Base-by-base conservation (phyloP, 2,888 invertebrate species). In the Osmoderma eremita region DNA sequence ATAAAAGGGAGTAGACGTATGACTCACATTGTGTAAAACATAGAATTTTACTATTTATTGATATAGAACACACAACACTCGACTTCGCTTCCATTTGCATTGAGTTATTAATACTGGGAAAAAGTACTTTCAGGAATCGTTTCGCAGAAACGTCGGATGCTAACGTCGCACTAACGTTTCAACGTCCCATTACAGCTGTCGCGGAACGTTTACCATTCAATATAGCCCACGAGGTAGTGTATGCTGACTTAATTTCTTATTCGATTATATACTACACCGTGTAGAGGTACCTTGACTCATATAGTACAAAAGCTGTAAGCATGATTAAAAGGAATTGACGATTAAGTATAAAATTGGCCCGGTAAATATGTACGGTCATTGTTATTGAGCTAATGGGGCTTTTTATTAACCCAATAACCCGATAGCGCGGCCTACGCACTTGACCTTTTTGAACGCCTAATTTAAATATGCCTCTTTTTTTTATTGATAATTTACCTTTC, bases 341-440 rank as follows among this genome's bases (percentile, higher is more conserved):
- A 20, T 10, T 18, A 48, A 48, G 12, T 20, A 42, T 41, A 56
- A 41, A 56, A 22, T 22, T 22, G 22, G 41, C 20, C n/a, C 53
- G n/a, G 24, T 41, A 24, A 56, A 56, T 42, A 56, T 42, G 56
- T n/a, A 56, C 41, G 41, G 41, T 54, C 39, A 42, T 56, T 56
- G 56, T 42, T 56, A 56, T 64, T 64, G 53, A 56, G 54, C 65
- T 42, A 49, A 65, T 53, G 42, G 65, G 48, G 48, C 65, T 65
- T 56, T 56, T 54, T 65, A 54, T 65, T 65, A 65, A 65, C 65
- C 65, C 51, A 65, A 65, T 65, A 54, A 65, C 65, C 48, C 51
- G 13, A 42, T 18, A 56, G 15, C n/a, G 45, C 24, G 36, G 48
- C 54, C 54, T 54, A 65, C 65, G 30, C 30, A 54, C 36, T 65